Percentiles rank a stretch among this genome's conserved stretches.
Evolutionary conservation across 2,888 invertebrate genomes (phyloP).

Genomic region (Arctia plantaginis): DNA sequence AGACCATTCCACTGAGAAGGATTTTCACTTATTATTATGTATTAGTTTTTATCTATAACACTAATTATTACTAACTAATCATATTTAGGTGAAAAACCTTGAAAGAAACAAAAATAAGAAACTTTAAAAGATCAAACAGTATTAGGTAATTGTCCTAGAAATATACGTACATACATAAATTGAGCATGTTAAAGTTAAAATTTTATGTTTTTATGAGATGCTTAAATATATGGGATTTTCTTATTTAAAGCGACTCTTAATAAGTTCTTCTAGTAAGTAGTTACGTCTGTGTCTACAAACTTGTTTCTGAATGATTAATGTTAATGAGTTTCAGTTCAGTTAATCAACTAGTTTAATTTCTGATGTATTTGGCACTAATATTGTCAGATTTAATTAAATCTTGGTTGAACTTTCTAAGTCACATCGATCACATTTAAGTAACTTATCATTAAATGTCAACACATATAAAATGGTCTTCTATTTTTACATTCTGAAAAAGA

Average conservation of each 20-base stretch:
- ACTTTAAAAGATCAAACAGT: too few relatives aligned
- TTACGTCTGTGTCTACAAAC: slow-evolving; percentile 17
- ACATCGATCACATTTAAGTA: not conserved
- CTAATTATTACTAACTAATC: too few relatives aligned
- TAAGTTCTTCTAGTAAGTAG: slow-evolving; percentile 12
- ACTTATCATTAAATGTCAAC: not conserved
- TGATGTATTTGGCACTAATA: slow-evolving; percentile 29
- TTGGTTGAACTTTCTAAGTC: slow-evolving; percentile 1
- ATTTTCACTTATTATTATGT: too few relatives aligned
- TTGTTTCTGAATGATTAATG: slow-evolving; percentile 42
- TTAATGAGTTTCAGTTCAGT: slow-evolving; percentile 39
- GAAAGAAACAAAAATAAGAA: too few relatives aligned
- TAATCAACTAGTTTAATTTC: slow-evolving; percentile 33
- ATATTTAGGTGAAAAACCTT: too few relatives aligned
- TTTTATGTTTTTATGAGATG: not conserved
- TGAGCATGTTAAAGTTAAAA: not conserved
- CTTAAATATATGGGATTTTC: not conserved
- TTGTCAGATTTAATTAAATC: slow-evolving; percentile 19
- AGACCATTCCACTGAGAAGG: too few relatives aligned
- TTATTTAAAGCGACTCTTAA: not conserved
- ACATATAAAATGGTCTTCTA: not conserved
- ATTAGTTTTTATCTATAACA: too few relatives aligned
- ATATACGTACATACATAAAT: too few relatives aligned
- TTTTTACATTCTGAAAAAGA: not conserved
- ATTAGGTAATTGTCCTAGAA: too few relatives aligned